Percentiles rank a stretch among this genome's conserved stretches.
Evolutionary conservation across 2,888 invertebrate species (phyloP).

Genomic region (Capitulum mitella): DNA sequence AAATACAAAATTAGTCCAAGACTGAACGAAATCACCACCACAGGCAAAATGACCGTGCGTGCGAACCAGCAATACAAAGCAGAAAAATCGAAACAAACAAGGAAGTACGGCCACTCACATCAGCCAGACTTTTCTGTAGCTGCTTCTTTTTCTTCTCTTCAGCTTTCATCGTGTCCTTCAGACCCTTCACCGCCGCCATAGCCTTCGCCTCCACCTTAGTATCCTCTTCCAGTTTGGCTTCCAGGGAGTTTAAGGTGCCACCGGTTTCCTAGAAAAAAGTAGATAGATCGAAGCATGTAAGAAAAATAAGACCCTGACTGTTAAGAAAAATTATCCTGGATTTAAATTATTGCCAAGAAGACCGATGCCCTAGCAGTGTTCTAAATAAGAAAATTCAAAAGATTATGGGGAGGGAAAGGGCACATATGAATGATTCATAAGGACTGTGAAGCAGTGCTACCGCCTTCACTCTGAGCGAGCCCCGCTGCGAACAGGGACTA

Average conservation of each 20-base stretch:
- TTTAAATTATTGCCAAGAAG: background rate
- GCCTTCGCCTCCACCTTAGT: slow-evolving; percentile 62
- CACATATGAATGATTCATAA: background rate
- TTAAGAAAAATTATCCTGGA: background rate
- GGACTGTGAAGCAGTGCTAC: no score
- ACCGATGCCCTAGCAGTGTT: background rate
- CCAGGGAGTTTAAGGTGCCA: slow-evolving; percentile 56
- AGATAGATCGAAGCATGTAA: slow-evolving; percentile 11
- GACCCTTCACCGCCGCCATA: slow-evolving; percentile 55
- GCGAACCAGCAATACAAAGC: no score
- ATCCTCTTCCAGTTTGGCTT: slow-evolving; percentile 54
- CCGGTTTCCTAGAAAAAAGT: slow-evolving; percentile 55
- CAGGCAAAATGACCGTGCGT: no score
- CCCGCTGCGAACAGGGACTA: no score
- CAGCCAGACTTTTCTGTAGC: slow-evolving; percentile 57
- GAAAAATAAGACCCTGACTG: background rate
- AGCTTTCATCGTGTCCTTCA: slow-evolving; percentile 57
- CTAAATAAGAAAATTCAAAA: background rate
- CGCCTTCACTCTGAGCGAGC: no score
- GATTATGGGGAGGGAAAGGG: background rate
- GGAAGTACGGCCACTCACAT: slow-evolving; percentile 50
- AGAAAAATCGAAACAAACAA: no score
- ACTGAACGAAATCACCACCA: no score
- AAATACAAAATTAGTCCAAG: no score
- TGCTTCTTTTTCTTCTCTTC: slow-evolving; percentile 62